Conservation (phyloP, 1,140 invertebrate genomes). For the Holotrichia oblita region DNA sequence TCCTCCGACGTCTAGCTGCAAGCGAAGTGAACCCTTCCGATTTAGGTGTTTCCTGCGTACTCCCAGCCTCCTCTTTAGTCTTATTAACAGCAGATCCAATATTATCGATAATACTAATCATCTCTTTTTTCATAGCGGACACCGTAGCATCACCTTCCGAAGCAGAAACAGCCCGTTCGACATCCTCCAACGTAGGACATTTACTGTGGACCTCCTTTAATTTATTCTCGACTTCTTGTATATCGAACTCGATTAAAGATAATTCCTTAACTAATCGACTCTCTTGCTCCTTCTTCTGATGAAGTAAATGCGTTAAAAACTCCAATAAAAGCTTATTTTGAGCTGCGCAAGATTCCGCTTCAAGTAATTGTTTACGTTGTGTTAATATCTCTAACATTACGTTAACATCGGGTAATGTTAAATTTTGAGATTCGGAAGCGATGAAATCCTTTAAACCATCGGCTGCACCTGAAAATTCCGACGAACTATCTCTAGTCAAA, state of each 20-base stretch:
- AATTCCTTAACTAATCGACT: conserved; percentile 76
- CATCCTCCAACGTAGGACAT: conserved; percentile 60
- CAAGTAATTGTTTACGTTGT: conserved; percentile 80
- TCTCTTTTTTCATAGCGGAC: conserved; percentile 67
- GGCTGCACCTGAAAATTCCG: conserved; percentile 59
- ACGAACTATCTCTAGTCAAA: conserved; percentile 59
- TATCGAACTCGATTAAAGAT: conserved; percentile 80
- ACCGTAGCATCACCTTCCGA: conserved; percentile 59
- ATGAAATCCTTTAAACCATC: conserved; percentile 73
- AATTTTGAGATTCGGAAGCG: conserved; percentile 71
- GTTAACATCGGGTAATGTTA: conserved; percentile 83
- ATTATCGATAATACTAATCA: conserved; percentile 68
- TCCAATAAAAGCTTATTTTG: conserved; percentile 85
- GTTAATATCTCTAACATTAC: conserved; percentile 83
- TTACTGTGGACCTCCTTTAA: conserved; percentile 69
- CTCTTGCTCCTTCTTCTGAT: conserved; percentile 79
- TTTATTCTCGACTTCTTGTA: conserved; percentile 81
- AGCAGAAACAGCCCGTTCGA: conserved; percentile 58
- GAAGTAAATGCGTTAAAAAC: conserved; percentile 81
- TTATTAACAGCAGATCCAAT: conserved; percentile 57
- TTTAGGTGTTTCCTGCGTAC: not conserved
- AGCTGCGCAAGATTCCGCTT: conserved; percentile 80
- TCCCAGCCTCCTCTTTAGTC: not conserved
- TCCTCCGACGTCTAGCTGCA: conserved; percentile 75
- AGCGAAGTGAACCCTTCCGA: conserved; percentile 61